Base-by-base conservation (phyloP, 2,888 invertebrate species). In the Tethea ocularis region DNA sequence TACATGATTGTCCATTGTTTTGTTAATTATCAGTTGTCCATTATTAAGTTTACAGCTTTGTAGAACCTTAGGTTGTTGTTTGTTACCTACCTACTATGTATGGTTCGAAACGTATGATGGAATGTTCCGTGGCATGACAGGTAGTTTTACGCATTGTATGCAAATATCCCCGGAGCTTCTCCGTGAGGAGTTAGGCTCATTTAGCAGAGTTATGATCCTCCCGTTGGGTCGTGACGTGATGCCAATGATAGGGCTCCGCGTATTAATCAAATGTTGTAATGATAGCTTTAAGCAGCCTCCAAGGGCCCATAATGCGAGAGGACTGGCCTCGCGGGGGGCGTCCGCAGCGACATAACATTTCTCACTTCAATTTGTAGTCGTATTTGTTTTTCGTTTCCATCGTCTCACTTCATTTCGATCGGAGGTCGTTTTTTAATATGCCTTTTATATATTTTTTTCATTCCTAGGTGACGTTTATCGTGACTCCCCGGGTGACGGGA, bases 381-480 rank as follows among this genome's bases (percentile, higher is more conserved):
- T 87, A 75, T 88, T 88, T 89, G 84, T 88, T 90, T 87, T 86
- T 88, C 82, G 75, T 80, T 78, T 78, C 77, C 77, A 79, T 83
- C 83, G 83, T 83, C 85, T 87, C 85, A 88, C 84, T 88, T 87
- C 87, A 85, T 89, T 89, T 87, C 86, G 84, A 87, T 87, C 82
- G 82, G 71, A 72, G 80, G 79, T 82, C 77, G 79, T 87, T 88
- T 88, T 89, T 85, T 86, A 82, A 83, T 84, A 83, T 80, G 77
- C 77, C 78, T 78, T 80, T 87, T 78, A 74, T 83, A 69, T 83
- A 46, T 20, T 33, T 83, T 90, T 91, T 89, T 87, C 89, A 91
- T 91, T 91, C 90, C 91, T 77, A 86, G 80, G 86, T 89, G 91
- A 91, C 91, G 86, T 91, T 89, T 90, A 91, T 91, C 88, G 88